phyloP scores from a whole-genome alignment of 2,797 vertebrate species.

The Typhlichthys eigenmanni region DNA sequence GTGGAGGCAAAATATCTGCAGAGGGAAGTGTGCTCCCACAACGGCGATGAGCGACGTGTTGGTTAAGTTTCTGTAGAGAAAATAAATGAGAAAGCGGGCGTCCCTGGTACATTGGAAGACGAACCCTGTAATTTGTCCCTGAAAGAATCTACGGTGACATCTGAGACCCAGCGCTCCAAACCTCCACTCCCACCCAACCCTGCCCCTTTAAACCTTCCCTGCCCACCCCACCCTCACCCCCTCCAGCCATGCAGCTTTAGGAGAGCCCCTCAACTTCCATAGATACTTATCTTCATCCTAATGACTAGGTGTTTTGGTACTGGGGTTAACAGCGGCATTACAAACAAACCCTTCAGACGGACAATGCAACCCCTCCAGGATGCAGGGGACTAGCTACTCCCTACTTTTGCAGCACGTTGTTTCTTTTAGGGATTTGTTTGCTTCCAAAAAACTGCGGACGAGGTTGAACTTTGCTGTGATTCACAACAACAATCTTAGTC shows the following conservation, averaged over 20 bases:
- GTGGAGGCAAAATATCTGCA: conserved; percentile 64
- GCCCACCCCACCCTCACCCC: conserved; percentile 52
- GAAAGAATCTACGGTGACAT: conserved; percentile 75
- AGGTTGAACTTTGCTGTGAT: conserved; percentile 12
- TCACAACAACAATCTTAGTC: conserved; percentile 19
- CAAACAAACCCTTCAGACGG: conserved; percentile 54
- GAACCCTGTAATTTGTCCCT: conserved; percentile 72
- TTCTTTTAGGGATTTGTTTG: conserved; percentile 22
- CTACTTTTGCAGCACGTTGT: conserved; percentile 31
- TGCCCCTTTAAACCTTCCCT: conserved; percentile 43
- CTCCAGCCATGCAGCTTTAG: conserved; percentile 67
- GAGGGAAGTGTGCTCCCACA: conserved; percentile 68
- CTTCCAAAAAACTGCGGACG: conserved; percentile 8
- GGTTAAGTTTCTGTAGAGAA: conserved; percentile 62
- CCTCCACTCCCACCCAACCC: conserved; percentile 41
- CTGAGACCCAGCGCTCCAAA: conserved; percentile 72
- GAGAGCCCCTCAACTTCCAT: conserved; percentile 57
- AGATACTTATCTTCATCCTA: conserved; percentile 77
- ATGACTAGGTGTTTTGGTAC: conserved; percentile 69
- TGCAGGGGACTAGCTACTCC: conserved; percentile 45
- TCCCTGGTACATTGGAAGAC: conserved; percentile 56
- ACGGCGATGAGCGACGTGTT: conserved; percentile 52
- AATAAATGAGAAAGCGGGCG: conserved; percentile 57
- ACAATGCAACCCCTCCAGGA: conserved; percentile 52
- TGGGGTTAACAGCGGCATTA: conserved; percentile 66